Conservation (phyloP, 2,113 vertebrate genomes). For the Oxygymnocypris stewartii region DNA sequence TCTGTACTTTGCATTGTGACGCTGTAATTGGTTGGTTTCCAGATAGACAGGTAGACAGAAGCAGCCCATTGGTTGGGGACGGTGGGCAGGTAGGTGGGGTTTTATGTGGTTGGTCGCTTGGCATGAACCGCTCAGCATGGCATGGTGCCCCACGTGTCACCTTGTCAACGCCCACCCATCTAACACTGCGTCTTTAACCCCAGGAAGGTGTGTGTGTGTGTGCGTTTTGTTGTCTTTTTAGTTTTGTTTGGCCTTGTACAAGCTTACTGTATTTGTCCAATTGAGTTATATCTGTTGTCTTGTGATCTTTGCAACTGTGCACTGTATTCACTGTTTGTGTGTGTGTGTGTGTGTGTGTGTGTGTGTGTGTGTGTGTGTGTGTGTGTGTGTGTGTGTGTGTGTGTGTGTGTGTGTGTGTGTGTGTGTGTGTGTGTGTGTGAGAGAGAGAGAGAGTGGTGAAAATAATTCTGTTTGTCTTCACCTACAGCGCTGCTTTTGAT, state of each 20-base stretch:
- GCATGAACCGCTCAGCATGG: conserved; percentile 76
- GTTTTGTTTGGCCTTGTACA: conserved; percentile 33
- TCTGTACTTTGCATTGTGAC: conserved; percentile 64
- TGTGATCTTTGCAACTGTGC: conserved; percentile 14
- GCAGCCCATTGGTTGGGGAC: conserved; percentile 71
- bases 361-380: conserved; percentile 31
- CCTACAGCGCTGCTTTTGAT: conserved; percentile 43
- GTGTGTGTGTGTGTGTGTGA: conserved; percentile 28
- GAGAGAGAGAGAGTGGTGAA: background rate
- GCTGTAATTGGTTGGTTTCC: conserved; percentile 76
- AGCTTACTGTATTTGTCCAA: conserved; percentile 58
- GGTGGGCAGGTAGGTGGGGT: conserved; percentile 78
- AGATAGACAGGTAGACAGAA: conserved; percentile 78
- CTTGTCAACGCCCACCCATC: conserved; percentile 48
- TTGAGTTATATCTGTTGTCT: background rate
- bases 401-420: conserved; percentile 17
- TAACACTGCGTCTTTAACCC: conserved; percentile 47
- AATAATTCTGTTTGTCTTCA: background rate
- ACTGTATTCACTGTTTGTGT: conserved; percentile 30
- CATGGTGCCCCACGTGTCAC: conserved; percentile 64
- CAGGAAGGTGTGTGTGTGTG: conserved; percentile 35
- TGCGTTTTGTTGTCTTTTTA: background rate
- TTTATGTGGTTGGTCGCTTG: conserved; percentile 64
- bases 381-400: conserved; percentile 10
- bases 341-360: conserved; percentile 12